Percentiles rank a stretch among this genome's conserved stretches.
Evolutionary conservation across 2,113 vertebrate genomes (phyloP).

Genomic region (Pan paniscus): DNA sequence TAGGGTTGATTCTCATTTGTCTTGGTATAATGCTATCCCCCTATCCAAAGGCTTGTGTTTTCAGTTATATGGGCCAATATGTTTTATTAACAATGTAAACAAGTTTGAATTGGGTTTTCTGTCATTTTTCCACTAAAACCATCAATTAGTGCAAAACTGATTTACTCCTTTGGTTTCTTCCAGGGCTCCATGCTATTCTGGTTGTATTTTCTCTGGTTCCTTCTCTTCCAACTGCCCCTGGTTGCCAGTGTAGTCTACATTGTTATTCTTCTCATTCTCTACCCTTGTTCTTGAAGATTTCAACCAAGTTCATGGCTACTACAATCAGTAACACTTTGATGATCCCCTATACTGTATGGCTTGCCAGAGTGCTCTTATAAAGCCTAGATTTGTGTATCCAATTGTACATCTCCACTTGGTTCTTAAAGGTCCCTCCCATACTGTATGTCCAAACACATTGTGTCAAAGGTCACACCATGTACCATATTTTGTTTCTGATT

Average conservation of each 20-base stretch:
- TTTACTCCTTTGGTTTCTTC: neutral
- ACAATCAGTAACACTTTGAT: neutral
- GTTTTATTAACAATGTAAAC: neutral
- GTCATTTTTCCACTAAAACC: constrained; percentile 1
- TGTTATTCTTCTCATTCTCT: neutral
- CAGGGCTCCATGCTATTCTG: neutral
- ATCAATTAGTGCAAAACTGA: neutral
- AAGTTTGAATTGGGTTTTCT: constrained; percentile 31
- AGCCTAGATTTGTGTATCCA: neutral
- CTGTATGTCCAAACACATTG: neutral
- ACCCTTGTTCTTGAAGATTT: neutral
- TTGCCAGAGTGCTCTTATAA: neutral
- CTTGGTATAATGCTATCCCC: neutral
- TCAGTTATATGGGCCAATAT: neutral
- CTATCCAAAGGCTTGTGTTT: neutral
- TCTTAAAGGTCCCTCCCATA: neutral
- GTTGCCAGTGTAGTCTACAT: neutral
- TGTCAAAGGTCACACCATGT: neutral
- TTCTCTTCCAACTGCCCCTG: neutral
- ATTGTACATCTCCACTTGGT: neutral
- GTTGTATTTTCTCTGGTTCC: neutral
- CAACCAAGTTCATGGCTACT: neutral
- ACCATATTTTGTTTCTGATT: neutral
- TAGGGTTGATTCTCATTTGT: neutral
- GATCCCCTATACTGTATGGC: neutral